Conservation (phyloP, 2,113 vertebrate species). For the Nerophis lumbriciformis region DNA sequence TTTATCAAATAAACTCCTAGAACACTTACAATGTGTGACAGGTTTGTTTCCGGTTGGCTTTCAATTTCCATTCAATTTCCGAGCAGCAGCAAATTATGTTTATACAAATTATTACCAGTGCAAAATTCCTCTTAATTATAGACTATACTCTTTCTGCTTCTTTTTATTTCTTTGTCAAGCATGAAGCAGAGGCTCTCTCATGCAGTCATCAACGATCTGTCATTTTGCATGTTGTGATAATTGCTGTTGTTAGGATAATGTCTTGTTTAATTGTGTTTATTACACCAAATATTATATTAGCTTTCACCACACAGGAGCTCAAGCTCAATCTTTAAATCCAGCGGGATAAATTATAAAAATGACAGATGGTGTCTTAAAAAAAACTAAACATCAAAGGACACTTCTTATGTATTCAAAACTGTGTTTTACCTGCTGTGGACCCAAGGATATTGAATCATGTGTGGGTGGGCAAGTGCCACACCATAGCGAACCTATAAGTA, state of each 20-base stretch:
- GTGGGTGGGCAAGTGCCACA: conserved; percentile 17
- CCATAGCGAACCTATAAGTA: conserved; percentile 39
- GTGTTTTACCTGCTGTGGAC: not conserved
- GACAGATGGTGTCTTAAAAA: conserved; percentile 24
- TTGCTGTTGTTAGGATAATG: conserved; percentile 15
- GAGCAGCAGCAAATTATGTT: not conserved
- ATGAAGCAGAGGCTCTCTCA: conserved; percentile 8
- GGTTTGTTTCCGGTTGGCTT: not conserved
- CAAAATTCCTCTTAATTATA: conserved; percentile 8
- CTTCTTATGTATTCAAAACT: conserved; percentile 1
- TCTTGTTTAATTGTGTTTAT: conserved; percentile 16
- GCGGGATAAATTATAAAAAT: conserved; percentile 15
- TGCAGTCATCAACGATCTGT: not conserved
- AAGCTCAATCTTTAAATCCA: conserved; percentile 25
- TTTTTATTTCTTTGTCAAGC: conserved; percentile 2
- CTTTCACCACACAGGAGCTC: not conserved
- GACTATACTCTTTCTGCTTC: not conserved
- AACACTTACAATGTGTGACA: not conserved
- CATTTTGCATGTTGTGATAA: conserved; percentile 1
- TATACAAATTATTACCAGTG: not conserved
- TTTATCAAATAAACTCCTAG: not conserved
- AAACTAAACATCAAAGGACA: not conserved
- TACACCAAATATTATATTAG: conserved; percentile 10
- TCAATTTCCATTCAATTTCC: not conserved
- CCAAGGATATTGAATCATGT: not conserved